Evolutionary conservation across 2,797 vertebrate genomes (phyloP).

Genomic region (Hybognathus amarus): DNA sequence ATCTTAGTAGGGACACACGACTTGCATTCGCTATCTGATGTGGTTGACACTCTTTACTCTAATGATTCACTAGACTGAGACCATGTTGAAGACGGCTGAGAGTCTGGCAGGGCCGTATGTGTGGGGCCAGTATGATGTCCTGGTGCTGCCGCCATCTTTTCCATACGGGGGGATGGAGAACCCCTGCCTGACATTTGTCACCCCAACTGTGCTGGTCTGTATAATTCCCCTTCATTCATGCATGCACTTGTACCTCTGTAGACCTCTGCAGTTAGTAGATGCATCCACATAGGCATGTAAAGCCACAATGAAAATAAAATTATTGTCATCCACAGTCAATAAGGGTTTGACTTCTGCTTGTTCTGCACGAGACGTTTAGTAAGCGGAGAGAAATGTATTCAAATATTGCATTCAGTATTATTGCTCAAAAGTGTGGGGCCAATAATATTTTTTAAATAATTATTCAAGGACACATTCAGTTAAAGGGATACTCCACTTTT

Average conservation of each 20-base stretch:
- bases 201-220: constrained; percentile 91
- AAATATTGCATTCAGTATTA: not conserved
- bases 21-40: not conserved
- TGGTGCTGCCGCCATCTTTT: constrained; percentile 94
- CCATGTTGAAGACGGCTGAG: constrained; percentile 92
- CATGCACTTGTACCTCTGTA: not conserved
- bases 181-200: constrained; percentile 95
- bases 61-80: constrained; percentile 83
- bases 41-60: not conserved
- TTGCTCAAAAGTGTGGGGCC: not conserved
- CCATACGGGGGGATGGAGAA: constrained; percentile 98
- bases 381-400: not conserved
- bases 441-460: not conserved
- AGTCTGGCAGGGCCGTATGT: constrained; percentile 91
- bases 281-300: not conserved
- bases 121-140: constrained; percentile 93
- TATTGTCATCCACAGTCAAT: not conserved
- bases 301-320: not conserved
- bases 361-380: not conserved
- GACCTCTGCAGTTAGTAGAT: not conserved
- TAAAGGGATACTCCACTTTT: too few relatives aligned
- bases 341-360: not conserved
- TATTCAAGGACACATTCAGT: not conserved
- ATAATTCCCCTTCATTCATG: not conserved
- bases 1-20: too few relatives aligned